Conservation (phyloP, 2,888 invertebrate genomes). For the Timema podura region DNA sequence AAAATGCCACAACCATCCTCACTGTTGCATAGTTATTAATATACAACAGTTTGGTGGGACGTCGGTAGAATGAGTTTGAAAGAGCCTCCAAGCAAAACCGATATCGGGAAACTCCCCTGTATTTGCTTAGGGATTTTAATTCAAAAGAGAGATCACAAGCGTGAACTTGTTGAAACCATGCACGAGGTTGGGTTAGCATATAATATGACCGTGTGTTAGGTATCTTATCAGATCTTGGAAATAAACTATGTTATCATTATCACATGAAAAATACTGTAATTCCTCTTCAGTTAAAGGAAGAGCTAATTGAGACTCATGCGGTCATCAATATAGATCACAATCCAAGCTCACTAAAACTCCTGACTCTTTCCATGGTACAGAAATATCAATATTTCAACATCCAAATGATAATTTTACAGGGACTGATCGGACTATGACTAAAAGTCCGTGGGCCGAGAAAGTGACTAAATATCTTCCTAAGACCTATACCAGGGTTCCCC, state of each 20-base stretch:
- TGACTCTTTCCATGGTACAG: conserved; percentile 5
- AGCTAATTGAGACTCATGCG: not conserved
- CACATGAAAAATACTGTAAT: not conserved
- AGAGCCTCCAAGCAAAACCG: not conserved
- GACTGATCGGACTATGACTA: conserved; percentile 3
- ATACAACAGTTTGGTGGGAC: conserved; percentile 13
- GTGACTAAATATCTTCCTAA: not conserved
- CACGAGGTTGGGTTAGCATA: not conserved
- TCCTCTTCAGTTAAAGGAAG: conserved; percentile 5
- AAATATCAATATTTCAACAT: conserved; percentile 6
- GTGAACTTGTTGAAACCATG: not conserved
- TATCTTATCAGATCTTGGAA: conserved; percentile 4
- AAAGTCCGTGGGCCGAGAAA: not conserved
- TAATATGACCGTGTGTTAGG: not conserved
- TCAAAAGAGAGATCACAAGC: not conserved
- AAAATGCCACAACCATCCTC: not conserved
- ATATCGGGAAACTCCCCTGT: not conserved
- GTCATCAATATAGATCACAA: not conserved
- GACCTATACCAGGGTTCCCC: not conserved
- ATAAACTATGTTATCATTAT: not conserved
- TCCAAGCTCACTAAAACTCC: not conserved
- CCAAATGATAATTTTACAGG: not conserved
- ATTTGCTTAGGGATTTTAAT: not conserved
- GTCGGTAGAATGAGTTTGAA: not conserved
- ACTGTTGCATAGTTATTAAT: conserved; percentile 1